Base-by-base conservation (phyloP, 2,113 vertebrate species). In the Colossoma macropomum region DNA sequence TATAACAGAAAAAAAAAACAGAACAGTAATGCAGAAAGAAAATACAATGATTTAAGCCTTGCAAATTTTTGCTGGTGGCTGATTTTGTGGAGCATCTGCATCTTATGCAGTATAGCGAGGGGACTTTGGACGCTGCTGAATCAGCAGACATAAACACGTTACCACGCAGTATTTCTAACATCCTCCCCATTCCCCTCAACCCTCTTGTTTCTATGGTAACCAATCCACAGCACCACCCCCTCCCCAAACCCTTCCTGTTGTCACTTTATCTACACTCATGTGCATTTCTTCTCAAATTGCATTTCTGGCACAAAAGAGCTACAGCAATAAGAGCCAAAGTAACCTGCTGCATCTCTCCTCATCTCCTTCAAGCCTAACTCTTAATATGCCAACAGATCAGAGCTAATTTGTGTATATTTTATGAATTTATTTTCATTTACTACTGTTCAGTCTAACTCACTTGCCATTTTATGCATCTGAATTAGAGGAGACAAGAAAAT, bases 171-270 rank as follows among this genome's bases (percentile, higher is more conserved):
- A 38, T 52, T 68, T 79, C 11, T 75, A 28, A 28, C 70, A 19
- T 60, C 34, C 15, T 48, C 30, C 69, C 66, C 74, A 48, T 52
- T 32, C 63, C 34, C 27, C 25, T 45, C 60, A 56, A 19, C 30
- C 82, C 60, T 76, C 70, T 38, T 74, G 85, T 86, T 81, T 79
- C 85, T 77, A 80, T 21, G 65, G 86, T 68, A 87, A 79, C 83
- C 28, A 56, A 28, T 60, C 23, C 62, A 21, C 15, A 48, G 32
- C 59, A 30, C 69, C 50, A 68, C 6, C 28, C 8, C 13, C 41
- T 16, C 27, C 13, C 21, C 2, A 25, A 41, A 62, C 21, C 23
- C 66, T 73, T 50, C 4, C n/a, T 52, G 19, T 23, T 65, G 52
- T 71, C 32, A 73, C 27, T 80, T 77, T 74, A 77, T 83, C 45